phyloP scores from a whole-genome alignment of 2,113 vertebrate genomes.

The Xiphophorus maculatus region DNA sequence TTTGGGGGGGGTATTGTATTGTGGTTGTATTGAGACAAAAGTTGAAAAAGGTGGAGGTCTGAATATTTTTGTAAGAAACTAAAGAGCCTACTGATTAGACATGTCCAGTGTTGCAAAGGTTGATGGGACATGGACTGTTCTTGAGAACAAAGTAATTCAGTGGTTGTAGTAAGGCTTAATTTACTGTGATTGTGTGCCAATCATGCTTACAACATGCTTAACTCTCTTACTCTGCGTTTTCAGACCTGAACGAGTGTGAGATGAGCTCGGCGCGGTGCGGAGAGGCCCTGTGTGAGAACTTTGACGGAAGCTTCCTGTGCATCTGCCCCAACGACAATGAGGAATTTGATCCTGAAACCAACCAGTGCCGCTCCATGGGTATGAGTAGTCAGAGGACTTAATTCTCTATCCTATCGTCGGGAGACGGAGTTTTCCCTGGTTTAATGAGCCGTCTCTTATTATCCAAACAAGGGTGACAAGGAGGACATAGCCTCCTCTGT shows the following conservation, averaged over 20 bases:
- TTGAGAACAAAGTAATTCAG: too few relatives aligned
- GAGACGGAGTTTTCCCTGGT: slow-evolving; percentile 71
- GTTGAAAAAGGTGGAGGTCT: too few relatives aligned
- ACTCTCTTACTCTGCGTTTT: slow-evolving; percentile 41
- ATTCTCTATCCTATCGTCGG: slow-evolving; percentile 57
- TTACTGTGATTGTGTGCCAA: neutral
- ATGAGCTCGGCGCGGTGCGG: slow-evolving; percentile 78
- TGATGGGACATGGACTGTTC: too few relatives aligned
- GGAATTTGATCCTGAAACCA: slow-evolving; percentile 82
- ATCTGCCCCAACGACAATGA: slow-evolving; percentile 83
- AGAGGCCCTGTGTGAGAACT: slow-evolving; percentile 82
- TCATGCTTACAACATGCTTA: slow-evolving; percentile 27
- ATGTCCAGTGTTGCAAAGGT: too few relatives aligned
- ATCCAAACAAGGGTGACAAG: slow-evolving; percentile 71
- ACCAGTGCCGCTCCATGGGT: slow-evolving; percentile 78
- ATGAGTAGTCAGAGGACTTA: slow-evolving; percentile 66
- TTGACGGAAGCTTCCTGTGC: slow-evolving; percentile 85
- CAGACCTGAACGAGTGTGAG: slow-evolving; percentile 83
- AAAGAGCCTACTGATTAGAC: too few relatives aligned
- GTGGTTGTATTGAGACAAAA: too few relatives aligned
- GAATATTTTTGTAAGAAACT: too few relatives aligned
- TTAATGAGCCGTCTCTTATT: slow-evolving; percentile 76
- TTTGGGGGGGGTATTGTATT: too few relatives aligned
- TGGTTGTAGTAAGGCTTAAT: too few relatives aligned
- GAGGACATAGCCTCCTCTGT: slow-evolving; percentile 58